Evolutionary conservation across 2,888 invertebrate genomes (phyloP).

Genomic region (Physocephala rufipes): DNA sequence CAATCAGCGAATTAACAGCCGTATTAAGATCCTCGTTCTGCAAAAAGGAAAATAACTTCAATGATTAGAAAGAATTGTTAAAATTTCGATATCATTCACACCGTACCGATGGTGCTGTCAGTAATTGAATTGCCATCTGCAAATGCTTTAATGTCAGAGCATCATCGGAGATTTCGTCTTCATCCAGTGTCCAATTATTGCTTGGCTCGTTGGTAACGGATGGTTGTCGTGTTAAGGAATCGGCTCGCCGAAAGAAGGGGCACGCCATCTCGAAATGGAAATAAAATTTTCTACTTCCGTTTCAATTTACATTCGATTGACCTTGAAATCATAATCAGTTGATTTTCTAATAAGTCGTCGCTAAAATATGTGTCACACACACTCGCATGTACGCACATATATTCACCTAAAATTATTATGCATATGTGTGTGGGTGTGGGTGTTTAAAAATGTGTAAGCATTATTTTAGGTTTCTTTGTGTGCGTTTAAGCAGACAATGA

Average conservation of each 20-base stretch:
- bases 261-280: conserved; percentile 59
- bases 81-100: no score
- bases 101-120: conserved; percentile 84
- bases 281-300: not conserved
- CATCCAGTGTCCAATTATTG: conserved; percentile 62
- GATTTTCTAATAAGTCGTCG: no score
- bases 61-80: not conserved
- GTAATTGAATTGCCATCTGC: conserved; percentile 80
- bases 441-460: not conserved
- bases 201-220: conserved; percentile 59
- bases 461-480: not conserved
- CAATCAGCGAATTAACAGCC: conserved; percentile 74
- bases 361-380: no score
- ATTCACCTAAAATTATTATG: conserved; percentile 3
- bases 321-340: conserved; percentile 25
- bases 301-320: conserved; percentile 1
- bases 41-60: conserved; percentile 27
- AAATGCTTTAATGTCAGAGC: conserved; percentile 75
- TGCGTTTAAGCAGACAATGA: conserved; percentile 1
- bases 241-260: conserved; percentile 63
- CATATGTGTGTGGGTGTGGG: conserved; percentile 11
- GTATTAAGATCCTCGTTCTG: conserved; percentile 75
- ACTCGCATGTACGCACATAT: no score
- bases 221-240: conserved; percentile 62
- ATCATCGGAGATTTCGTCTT: conserved; percentile 64